Evolutionary conservation across 2,888 invertebrate species (phyloP).

Genomic region (Aquatica leii): DNA sequence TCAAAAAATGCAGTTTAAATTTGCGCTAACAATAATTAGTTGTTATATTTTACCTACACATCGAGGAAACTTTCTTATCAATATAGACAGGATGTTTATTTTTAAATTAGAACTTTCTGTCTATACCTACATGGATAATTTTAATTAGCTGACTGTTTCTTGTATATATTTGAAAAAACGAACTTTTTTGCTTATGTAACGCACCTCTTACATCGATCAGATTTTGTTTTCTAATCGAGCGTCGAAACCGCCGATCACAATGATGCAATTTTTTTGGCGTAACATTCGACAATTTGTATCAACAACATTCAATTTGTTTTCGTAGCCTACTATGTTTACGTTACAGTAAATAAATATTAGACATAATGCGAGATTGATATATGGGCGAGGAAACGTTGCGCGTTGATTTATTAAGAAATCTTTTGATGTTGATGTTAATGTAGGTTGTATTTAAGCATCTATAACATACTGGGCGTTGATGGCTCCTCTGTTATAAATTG

Average conservation of each 20-base stretch:
- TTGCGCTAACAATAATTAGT: no score
- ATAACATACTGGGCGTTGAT: constrained; percentile 27
- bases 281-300: background rate
- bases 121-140: no score
- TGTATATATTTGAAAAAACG: no score
- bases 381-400: constrained; percentile 30
- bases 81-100: no score
- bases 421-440: constrained; percentile 29
- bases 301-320: constrained; percentile 6
- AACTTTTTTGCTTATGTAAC: no score
- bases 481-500: constrained; percentile 7
- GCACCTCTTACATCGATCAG: no score
- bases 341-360: constrained; percentile 24
- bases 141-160: no score
- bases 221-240: background rate
- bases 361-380: constrained; percentile 31
- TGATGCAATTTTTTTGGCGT: background rate
- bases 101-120: no score
- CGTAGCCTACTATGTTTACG: constrained; percentile 4
- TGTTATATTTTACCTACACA: no score
- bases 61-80: no score
- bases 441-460: constrained; percentile 30
- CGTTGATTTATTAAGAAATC: constrained; percentile 30
- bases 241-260: background rate
- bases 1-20: no score